These are phyloP conservation scores for Amblyopsis hoosieri DNA, from an alignment of 2,797 vertebrate genomes.

Conservation along the genomic window DNA sequence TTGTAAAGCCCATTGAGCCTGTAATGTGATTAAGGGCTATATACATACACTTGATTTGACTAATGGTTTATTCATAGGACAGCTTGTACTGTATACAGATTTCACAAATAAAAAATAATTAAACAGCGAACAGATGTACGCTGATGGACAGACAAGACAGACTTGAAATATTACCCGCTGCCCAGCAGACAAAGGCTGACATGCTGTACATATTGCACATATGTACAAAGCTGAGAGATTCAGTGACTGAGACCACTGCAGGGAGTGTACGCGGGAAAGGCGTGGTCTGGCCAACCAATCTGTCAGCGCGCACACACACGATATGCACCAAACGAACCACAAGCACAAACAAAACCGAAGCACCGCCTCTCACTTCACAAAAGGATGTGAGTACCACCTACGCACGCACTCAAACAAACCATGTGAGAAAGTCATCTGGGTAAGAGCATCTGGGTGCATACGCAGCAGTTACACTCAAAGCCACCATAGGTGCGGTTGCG, in stretches of 20 bases:
- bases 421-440: too few species aligned
- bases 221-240: too few species aligned
- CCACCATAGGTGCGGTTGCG: conserved; percentile 36
- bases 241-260: too few species aligned
- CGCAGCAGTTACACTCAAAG: conserved; percentile 22
- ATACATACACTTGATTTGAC: too few species aligned
- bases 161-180: too few species aligned
- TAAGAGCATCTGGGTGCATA: conserved; percentile 16
- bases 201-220: too few species aligned
- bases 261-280: neutral
- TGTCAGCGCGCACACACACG: conserved; percentile 5
- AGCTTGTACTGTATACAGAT: neutral
- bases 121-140: neutral
- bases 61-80: conserved; percentile 13
- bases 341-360: conserved; percentile 15
- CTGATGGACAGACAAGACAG: too few species aligned
- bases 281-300: conserved; percentile 1
- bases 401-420: too few species aligned
- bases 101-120: neutral
- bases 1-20: too few species aligned
- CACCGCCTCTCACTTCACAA: conserved; percentile 2
- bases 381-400: too few species aligned
- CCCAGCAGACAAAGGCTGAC: too few species aligned
- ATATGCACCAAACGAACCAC: conserved; percentile 8
- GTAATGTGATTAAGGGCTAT: too few species aligned